Base-by-base conservation (phyloP, 2,797 vertebrate species). In the Aeoliscus strigatus region DNA sequence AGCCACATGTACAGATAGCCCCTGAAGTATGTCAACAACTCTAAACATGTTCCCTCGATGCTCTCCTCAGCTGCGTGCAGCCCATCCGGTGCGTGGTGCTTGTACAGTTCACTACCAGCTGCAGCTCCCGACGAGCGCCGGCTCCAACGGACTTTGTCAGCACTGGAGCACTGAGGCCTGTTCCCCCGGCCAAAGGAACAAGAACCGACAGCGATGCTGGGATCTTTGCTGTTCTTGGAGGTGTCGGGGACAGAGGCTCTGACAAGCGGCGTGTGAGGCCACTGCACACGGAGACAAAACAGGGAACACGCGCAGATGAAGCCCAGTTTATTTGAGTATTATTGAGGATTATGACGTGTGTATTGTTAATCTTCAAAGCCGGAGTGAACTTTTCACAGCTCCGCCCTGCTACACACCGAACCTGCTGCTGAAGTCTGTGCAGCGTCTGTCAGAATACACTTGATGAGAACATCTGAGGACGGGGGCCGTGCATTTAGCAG, bases 351-450 rank as follows among this genome's bases (percentile, higher is more conserved):
- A 75, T 52, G 48, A 67, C 52, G 35, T n/a, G 4, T 61, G 66
- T 56, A 64, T 50, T 53, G 60, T 58, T 72, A 73, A 79, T 81
- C 67, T 77, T 80, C 62, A 78, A 73, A 73, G 61, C 55, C 25
- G 27, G 18, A 48, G 60, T 47, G 50, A 82, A 75, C 45, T 70
- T 81, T 70, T 65, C 26, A 12, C 40, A 12, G 24, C 44, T 60
- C 57, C 49, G 46, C 48, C 33, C 39, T 38, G 26, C 52, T 27
- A 8, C 11, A 16, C 23, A 26, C 23, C 10, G 9, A 57, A 51
- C 67, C 56, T 48, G 44, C 26, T 6, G 35, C 55, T 50, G 40
- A 30, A 45, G 53, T 65, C 50, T 28, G 15, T 18, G 9, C 60
- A 10, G 51, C 51, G 47, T 47, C 48, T 44, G 51, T 33, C 63